These are phyloP conservation scores for Thelaira solivaga DNA, from an alignment of 2,888 invertebrate genomes.

Conservation along the genomic window DNA sequence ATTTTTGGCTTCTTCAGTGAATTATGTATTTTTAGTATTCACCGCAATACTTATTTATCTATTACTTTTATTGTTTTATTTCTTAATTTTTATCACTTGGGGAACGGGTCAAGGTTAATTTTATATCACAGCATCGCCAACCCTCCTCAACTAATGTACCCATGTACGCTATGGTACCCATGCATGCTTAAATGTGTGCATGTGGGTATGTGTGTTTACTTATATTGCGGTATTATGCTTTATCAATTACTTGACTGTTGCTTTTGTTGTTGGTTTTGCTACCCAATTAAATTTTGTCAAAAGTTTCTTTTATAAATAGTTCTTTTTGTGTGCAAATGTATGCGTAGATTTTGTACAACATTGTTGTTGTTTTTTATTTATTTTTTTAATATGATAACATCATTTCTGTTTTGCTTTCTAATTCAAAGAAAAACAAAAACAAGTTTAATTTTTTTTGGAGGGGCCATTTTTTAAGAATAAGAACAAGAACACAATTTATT, in stretches of 20 bases:
- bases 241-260: slow-evolving; percentile 15
- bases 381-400: background rate
- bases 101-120: slow-evolving; percentile 55
- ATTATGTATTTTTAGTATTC: background rate
- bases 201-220: too few species aligned
- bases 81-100: background rate
- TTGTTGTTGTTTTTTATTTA: background rate
- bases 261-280: background rate
- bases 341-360: background rate
- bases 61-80: background rate
- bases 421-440: background rate
- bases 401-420: slow-evolving; percentile 9
- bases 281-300: background rate
- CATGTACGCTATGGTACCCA: too few species aligned
- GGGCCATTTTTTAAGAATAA: background rate
- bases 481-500: background rate
- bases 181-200: too few species aligned
- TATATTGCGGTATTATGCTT: background rate
- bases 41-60: background rate
- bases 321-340: background rate
- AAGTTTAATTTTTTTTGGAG: background rate
- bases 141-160: background rate
- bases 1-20: too few species aligned
- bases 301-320: background rate
- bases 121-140: slow-evolving; percentile 12